Percentiles rank a stretch among this genome's conserved stretches.
Evolutionary conservation across 2,888 invertebrate species (phyloP).

Genomic region (Tetragonula carbonaria): DNA sequence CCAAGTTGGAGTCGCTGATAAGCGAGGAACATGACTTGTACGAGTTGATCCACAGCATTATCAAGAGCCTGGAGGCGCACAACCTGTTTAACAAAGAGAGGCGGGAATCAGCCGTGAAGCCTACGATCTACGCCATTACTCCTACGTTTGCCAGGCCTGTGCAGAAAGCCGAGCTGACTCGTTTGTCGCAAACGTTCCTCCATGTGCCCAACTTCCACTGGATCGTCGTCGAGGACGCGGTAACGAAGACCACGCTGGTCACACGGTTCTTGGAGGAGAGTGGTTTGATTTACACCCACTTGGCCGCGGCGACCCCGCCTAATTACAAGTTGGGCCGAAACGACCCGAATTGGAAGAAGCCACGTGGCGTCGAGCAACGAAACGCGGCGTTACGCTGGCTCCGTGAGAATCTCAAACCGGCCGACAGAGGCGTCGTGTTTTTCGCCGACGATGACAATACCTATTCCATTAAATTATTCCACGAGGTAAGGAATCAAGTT

Average conservation of each 20-base stretch:
- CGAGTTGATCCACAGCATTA: conserved; percentile 42
- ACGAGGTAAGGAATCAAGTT: conserved; percentile 87
- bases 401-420: conserved; percentile 87
- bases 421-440: conserved; percentile 91
- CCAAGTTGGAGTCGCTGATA: conserved; percentile 46
- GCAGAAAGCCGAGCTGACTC: conserved; percentile 97
- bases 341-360: conserved; percentile 91
- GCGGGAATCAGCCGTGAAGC: conserved; percentile 73
- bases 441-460: conserved; percentile 99
- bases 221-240: conserved; percentile 96
- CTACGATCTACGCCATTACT: conserved; percentile 95
- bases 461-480: conserved; percentile 94
- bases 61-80: conserved; percentile 59
- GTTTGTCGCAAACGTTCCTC: conserved; percentile 94
- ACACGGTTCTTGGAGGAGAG: conserved; percentile 89
- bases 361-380: conserved; percentile 96
- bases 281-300: conserved; percentile 88
- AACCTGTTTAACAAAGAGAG: conserved; percentile 16
- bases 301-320: conserved; percentile 89
- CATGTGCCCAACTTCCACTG: conserved; percentile 95
- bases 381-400: conserved; percentile 95
- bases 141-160: conserved; percentile 95
- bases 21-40: conserved; percentile 44
- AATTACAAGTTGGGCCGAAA: conserved; percentile 88
- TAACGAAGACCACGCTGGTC: conserved; percentile 89